Percentiles rank a stretch among this genome's conserved stretches.
Evolutionary conservation across 2,888 invertebrate genomes (phyloP).

Genomic region (Pemphredon lugubris): DNA sequence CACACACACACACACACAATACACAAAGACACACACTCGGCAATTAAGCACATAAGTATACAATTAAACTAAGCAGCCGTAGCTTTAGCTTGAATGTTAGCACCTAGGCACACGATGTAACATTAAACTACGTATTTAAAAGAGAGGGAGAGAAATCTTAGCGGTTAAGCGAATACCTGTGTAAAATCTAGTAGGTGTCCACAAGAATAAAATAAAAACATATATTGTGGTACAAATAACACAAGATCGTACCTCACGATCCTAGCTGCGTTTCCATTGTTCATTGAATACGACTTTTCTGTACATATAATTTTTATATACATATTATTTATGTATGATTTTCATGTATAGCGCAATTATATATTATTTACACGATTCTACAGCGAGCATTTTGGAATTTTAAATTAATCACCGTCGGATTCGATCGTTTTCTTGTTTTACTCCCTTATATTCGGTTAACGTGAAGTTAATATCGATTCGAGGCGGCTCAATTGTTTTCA

Average conservation of each 20-base stretch:
- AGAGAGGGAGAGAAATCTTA: slow-evolving; percentile 68
- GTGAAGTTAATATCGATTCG: too few relatives aligned
- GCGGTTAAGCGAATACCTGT: slow-evolving; percentile 80
- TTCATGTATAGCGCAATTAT: slow-evolving; percentile 51
- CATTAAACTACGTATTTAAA: slow-evolving; percentile 80
- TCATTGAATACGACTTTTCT: slow-evolving; percentile 17
- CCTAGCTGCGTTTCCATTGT: slow-evolving; percentile 40
- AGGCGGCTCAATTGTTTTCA: too few relatives aligned
- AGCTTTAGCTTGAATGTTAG: slow-evolving; percentile 80
- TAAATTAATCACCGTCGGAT: too few relatives aligned
- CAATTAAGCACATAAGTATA: slow-evolving; percentile 79
- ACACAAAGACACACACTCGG: slow-evolving; percentile 45
- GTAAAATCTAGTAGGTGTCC: slow-evolving; percentile 81
- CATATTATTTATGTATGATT: slow-evolving; percentile 50
- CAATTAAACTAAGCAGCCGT: slow-evolving; percentile 79
- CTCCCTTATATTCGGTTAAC: too few relatives aligned
- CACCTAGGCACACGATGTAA: slow-evolving; percentile 79
- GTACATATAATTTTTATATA: slow-evolving; percentile 40
- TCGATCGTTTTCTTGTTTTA: too few relatives aligned
- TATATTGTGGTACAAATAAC: slow-evolving; percentile 81
- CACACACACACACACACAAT: slow-evolving; percentile 50
- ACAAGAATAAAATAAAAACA: slow-evolving; percentile 81
- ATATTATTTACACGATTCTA: slow-evolving; percentile 44
- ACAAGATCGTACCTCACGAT: slow-evolving; percentile 60
- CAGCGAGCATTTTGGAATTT: slow-evolving; percentile 16